Percentiles rank a stretch among this genome's conserved stretches.
Evolutionary conservation across 2,888 invertebrate genomes (phyloP).

Genomic region (Poecilobothrus nobilitatus): DNA sequence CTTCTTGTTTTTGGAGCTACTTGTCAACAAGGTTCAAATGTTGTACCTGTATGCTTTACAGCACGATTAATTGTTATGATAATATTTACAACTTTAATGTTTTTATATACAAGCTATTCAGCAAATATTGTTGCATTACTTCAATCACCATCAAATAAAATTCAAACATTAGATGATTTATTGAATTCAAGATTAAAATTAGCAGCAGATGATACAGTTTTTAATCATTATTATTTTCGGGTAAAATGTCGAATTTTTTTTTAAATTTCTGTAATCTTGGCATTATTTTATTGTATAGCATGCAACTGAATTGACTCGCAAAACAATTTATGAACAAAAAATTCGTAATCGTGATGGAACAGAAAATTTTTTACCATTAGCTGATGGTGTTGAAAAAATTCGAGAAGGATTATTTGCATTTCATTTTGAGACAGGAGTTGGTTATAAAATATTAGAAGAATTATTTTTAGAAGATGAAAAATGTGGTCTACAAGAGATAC

Average conservation of each 20-base stretch:
- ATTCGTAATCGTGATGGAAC: constrained; percentile 53
- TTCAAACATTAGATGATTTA: constrained; percentile 55
- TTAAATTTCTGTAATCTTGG: background rate
- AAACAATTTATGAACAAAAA: constrained; percentile 55
- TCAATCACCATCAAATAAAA: constrained; percentile 62
- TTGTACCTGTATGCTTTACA: constrained; percentile 24
- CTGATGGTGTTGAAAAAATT: constrained; percentile 54
- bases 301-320: constrained; percentile 54
- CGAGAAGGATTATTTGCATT: constrained; percentile 57
- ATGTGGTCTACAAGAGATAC: constrained; percentile 60
- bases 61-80: constrained; percentile 56
- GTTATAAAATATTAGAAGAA: constrained; percentile 58
- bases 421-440: constrained; percentile 57
- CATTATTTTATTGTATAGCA: constrained; percentile 44
- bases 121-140: constrained; percentile 68
- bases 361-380: constrained; percentile 51
- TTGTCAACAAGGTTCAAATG: constrained; percentile 52
- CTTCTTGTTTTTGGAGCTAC: constrained; percentile 53
- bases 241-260: constrained; percentile 40
- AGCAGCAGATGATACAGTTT: constrained; percentile 61
- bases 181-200: constrained; percentile 56
- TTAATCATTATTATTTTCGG: constrained; percentile 58
- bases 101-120: constrained; percentile 62
- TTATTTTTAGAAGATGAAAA: constrained; percentile 61
- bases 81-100: constrained; percentile 56